Evolutionary conservation across 2,888 invertebrate genomes (phyloP).

Genomic region (Platycheirus albimanus): DNA sequence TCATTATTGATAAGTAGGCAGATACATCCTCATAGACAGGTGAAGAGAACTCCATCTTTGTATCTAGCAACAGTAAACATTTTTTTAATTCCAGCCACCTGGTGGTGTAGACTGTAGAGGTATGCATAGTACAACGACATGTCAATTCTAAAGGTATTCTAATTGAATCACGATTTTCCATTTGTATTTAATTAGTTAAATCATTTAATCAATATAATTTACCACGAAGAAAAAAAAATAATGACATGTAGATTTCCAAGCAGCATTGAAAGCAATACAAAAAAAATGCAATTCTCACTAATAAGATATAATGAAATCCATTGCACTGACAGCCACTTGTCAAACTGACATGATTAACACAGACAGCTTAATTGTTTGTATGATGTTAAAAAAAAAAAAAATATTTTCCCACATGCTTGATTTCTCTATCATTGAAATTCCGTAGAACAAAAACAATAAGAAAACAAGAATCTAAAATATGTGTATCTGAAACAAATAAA

Average conservation of each 20-base stretch:
- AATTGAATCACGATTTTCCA: constrained; percentile 70
- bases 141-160: constrained; percentile 34
- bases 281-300: constrained; percentile 23
- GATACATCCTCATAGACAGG: constrained; percentile 49
- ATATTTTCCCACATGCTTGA: constrained; percentile 32
- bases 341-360: constrained; percentile 74
- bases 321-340: constrained; percentile 64
- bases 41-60: constrained; percentile 15
- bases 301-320: constrained; percentile 51
- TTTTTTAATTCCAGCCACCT: constrained; percentile 52
- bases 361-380: constrained; percentile 72
- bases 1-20: no score
- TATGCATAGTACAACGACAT: not conserved
- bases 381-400: no score
- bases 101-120: not conserved
- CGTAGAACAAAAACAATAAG: not conserved
- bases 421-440: constrained; percentile 24
- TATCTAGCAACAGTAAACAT: not conserved
- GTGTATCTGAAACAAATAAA: constrained; percentile 56
- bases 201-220: constrained; percentile 38
- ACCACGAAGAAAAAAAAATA: not conserved
- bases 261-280: constrained; percentile 16
- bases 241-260: constrained; percentile 63
- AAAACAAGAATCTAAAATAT: not conserved
- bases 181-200: constrained; percentile 55